Evolutionary conservation across 2,797 vertebrate species (phyloP).

Genomic region (Diglossa cyanea): DNA sequence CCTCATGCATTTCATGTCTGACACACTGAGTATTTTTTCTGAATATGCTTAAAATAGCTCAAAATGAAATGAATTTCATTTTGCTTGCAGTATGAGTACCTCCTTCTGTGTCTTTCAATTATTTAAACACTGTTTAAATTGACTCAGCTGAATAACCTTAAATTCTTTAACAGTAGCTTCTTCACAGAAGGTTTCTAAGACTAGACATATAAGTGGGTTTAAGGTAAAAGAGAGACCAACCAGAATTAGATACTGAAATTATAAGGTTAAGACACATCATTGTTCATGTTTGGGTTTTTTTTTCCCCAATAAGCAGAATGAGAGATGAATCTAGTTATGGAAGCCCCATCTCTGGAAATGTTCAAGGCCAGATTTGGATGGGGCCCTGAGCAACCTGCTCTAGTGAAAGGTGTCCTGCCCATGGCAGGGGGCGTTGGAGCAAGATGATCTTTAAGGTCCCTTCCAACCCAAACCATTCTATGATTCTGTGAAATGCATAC

Average conservation of each 20-base stretch:
- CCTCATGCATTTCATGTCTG: accelerated
- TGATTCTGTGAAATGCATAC: neutral
- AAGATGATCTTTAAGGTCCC: neutral
- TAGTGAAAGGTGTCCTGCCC: neutral
- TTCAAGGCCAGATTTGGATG: neutral
- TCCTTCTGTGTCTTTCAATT: conserved; percentile 18
- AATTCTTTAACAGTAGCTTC: neutral
- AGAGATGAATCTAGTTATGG: neutral
- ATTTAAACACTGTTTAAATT: conserved; percentile 26
- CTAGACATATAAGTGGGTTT: neutral
- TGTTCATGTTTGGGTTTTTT: neutral
- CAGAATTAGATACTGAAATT: neutral
- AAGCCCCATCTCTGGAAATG: neutral
- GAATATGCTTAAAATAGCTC: neutral
- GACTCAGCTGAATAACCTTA: conserved; percentile 3
- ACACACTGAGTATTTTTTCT: neutral
- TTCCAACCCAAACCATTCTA: neutral
- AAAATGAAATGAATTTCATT: neutral
- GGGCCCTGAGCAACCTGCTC: neutral
- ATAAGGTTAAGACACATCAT: neutral
- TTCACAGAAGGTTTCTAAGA: neutral
- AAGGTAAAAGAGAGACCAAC: neutral
- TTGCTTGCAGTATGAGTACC: neutral
- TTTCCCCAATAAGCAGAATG: neutral
- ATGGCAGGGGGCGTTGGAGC: neutral